These are phyloP conservation scores for Tragulus kanchil DNA, from an alignment of 2,113 vertebrate genomes.

Conservation along the genomic window DNA sequence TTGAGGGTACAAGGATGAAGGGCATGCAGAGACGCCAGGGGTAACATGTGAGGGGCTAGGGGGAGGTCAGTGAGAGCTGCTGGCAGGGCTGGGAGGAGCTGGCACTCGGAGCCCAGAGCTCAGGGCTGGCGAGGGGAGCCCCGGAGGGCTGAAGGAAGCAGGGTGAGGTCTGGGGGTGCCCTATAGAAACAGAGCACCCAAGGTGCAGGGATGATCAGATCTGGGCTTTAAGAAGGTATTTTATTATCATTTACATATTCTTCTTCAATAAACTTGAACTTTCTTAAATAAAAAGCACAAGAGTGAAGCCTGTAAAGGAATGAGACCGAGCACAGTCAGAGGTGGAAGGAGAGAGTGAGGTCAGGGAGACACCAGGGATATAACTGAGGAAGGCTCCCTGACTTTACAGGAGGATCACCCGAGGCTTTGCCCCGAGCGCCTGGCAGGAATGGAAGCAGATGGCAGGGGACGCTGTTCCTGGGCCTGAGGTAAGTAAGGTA, in stretches of 20 bases:
- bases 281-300: neutral
- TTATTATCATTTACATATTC: neutral
- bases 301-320: neutral
- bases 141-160: neutral
- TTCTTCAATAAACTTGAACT: neutral
- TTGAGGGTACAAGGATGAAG: neutral
- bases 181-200: neutral
- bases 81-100: too few species aligned
- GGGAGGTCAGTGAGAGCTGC: too few species aligned
- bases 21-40: too few species aligned
- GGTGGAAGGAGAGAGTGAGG: neutral
- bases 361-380: neutral
- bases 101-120: neutral
- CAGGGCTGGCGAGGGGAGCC: rapidly evolving
- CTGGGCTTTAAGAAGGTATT: neutral
- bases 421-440: neutral
- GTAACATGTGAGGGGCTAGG: neutral
- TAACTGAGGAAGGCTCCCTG: neutral
- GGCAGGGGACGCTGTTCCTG: neutral
- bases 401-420: neutral
- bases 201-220: neutral
- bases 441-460: neutral
- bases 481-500: neutral
- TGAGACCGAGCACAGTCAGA: neutral
- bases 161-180: neutral